Evolutionary conservation across 2,797 vertebrate species (phyloP).

Genomic region (Sebastes reedi): DNA sequence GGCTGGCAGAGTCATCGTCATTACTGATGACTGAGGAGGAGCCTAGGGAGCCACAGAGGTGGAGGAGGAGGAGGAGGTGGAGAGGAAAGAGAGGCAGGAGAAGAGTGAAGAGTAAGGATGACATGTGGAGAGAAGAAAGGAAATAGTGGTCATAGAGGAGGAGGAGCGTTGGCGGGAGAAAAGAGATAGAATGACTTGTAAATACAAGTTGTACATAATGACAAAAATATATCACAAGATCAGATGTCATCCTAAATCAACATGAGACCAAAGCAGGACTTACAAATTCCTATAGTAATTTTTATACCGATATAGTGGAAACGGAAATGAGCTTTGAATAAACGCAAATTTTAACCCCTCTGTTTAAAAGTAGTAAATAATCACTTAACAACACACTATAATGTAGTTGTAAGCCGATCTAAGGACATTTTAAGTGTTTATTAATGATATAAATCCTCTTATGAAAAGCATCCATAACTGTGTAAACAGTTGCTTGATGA

Average conservation of each 20-base stretch:
- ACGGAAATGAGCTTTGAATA: not conserved
- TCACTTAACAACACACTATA: not conserved
- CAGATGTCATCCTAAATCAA: not conserved
- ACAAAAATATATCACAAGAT: not conserved
- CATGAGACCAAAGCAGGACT: not conserved
- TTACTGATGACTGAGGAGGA: constrained; percentile 99
- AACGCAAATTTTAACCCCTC: not conserved
- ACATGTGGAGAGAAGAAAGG: not conserved
- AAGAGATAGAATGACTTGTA: not conserved
- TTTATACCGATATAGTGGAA: no score
- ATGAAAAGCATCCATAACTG: not conserved
- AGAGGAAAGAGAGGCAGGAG: constrained; percentile 6
- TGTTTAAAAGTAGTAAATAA: not conserved
- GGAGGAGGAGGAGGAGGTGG: constrained; percentile 16
- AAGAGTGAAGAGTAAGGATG: not conserved
- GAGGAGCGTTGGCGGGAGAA: not conserved
- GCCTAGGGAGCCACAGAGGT: constrained; percentile 78
- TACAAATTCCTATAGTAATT: not conserved
- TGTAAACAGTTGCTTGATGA: not conserved
- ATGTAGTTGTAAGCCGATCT: not conserved
- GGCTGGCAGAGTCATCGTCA: constrained; percentile 97
- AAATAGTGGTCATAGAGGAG: constrained; percentile 2
- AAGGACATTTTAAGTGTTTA: not conserved
- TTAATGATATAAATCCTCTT: not conserved
- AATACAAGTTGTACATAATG: not conserved